Evolutionary conservation across 92 coral and sea anemone species (phyloP), one percentile per base, ranked within the genome.

Genomic region (Pocillopora grandis): DNA sequence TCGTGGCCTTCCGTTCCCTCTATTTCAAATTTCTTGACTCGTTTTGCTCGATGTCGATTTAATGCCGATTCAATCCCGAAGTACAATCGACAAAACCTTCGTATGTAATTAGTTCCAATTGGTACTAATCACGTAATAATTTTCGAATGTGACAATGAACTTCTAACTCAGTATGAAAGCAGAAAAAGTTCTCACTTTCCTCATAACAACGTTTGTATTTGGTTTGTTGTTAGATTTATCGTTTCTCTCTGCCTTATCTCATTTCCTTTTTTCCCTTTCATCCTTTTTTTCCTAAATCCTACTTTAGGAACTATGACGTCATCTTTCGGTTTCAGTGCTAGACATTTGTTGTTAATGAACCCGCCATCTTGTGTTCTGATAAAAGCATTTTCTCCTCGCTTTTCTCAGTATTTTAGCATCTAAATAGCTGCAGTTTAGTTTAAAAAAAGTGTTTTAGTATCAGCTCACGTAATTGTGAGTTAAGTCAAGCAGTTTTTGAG

Each of bases 341-440:
- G 37, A 13, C 10, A 31, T 11, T 10, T 49, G 58, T 57, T 72
- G 60, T 59, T 71, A 9, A 48, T 66, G 16, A 16, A 42, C 42
- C 37, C 77, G 85, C 78, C 85, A 81, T 81, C 58, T 81, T 81
- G 77, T 59, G 11, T 61, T 20, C 58, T 9, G 33, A 11, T 21
- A 20, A 71, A 36, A 14, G 49, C 21, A 42, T 73, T 57, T 62
- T 63, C 62, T 74, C 16, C n/a, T 33, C 15, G 52, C 1, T 3
- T 60, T 81, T 74, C 42, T 8, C 19, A 63, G 35, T 31, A 42
- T 20, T 63, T n/a, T 9, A 73, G 6, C 13, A 79, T 56, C 61
- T 10, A 21, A 16, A 48, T 35, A 73, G n/a, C 31, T 73, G 62
- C 37, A 16, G 21, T n/a, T 31, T 9, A 17, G 14, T 59, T n/a